Evolutionary conservation across 2,797 vertebrate species (phyloP).

Genomic region (Cossypha caffra): DNA sequence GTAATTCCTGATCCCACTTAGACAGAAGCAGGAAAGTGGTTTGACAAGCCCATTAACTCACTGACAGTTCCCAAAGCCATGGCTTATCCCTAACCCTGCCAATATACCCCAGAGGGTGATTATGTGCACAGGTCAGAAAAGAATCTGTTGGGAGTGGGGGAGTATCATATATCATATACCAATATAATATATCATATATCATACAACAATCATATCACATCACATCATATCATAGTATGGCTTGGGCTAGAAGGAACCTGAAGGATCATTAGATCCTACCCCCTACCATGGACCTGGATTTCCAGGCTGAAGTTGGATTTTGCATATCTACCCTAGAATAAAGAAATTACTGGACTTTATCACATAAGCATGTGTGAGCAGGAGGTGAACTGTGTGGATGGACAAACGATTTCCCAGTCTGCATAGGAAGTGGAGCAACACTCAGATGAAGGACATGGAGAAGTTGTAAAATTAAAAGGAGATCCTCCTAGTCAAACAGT

Average conservation of each 20-base stretch:
- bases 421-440: background rate
- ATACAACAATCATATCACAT: background rate
- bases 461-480: background rate
- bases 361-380: background rate
- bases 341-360: background rate
- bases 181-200: background rate
- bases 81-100: background rate
- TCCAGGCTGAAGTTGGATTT: background rate
- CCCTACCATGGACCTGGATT: background rate
- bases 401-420: background rate
- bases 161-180: no score
- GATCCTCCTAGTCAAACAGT: background rate
- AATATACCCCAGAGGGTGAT: background rate
- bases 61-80: background rate
- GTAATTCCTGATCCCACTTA: background rate
- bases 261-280: background rate
- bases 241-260: background rate
- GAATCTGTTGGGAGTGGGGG: background rate
- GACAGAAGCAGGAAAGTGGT: background rate
- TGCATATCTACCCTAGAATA: background rate
- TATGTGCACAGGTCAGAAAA: background rate
- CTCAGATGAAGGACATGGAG: background rate
- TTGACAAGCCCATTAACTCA: background rate
- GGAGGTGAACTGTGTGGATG: background rate
- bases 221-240: background rate